Evolutionary conservation across 2,888 invertebrate genomes (phyloP).

Genomic region (Agonopterix arenella): DNA sequence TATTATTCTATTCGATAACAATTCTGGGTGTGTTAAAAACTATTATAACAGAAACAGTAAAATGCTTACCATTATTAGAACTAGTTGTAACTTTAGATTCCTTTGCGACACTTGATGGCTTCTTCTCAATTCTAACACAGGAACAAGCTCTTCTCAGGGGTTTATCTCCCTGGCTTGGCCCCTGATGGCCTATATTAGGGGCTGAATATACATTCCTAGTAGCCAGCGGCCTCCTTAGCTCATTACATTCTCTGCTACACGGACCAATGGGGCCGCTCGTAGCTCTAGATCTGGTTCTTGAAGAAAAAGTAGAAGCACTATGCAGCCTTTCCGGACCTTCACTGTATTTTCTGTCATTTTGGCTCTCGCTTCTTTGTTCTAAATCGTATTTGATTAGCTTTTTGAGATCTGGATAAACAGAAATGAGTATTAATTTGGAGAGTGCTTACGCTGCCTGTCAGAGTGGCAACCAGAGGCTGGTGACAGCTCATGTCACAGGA

Average conservation of each 20-base stretch:
- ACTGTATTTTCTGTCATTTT: constrained; percentile 28
- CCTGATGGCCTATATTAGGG: constrained; percentile 38
- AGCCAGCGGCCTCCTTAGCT: constrained; percentile 18
- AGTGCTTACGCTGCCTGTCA: background rate
- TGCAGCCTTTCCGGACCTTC: constrained; percentile 59
- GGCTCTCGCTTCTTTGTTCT: constrained; percentile 45
- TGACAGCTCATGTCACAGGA: too few species aligned
- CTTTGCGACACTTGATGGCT: constrained; percentile 29
- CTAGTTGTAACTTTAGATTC: constrained; percentile 27
- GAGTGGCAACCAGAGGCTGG: background rate
- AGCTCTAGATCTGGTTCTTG: constrained; percentile 49
- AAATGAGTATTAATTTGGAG: background rate
- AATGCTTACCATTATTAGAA: constrained; percentile 53
- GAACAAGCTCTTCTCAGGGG: constrained; percentile 50
- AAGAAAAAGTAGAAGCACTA: constrained; percentile 67
- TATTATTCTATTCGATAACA: too few species aligned
- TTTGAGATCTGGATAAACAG: constrained; percentile 77
- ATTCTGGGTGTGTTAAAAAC: too few species aligned
- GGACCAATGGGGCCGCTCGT: constrained; percentile 24
- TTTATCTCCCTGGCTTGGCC: constrained; percentile 20
- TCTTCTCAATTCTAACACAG: constrained; percentile 49
- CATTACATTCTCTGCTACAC: constrained; percentile 45
- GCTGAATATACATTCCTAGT: constrained; percentile 45
- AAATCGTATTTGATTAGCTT: constrained; percentile 80
- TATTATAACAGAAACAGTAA: background rate